Conservation (phyloP, 2,888 invertebrate genomes). For the Tenthredo notha region DNA sequence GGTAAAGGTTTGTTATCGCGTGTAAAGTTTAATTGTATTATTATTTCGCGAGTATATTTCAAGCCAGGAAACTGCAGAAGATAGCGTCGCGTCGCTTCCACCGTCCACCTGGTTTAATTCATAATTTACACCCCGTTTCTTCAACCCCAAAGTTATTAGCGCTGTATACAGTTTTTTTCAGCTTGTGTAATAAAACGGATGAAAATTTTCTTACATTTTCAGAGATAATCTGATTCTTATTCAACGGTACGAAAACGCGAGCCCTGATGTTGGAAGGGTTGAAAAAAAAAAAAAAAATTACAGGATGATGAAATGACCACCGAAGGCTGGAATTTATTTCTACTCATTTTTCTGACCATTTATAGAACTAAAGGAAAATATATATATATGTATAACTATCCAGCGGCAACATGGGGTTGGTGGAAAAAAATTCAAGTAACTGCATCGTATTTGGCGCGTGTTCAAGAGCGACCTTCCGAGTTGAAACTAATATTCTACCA, state of each 20-base stretch:
- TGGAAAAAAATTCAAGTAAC: slow-evolving; percentile 60
- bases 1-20: slow-evolving; percentile 2
- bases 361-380: background rate
- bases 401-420: background rate
- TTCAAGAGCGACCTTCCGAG: slow-evolving; percentile 63
- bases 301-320: too few species aligned
- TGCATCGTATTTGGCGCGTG: slow-evolving; percentile 67
- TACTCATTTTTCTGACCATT: slow-evolving; percentile 15
- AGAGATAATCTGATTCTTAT: too few species aligned
- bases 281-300: too few species aligned
- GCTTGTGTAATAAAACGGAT: too few species aligned
- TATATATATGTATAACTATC: background rate
- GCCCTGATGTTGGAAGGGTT: too few species aligned
- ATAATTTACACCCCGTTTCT: background rate
- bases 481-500: slow-evolving; percentile 49
- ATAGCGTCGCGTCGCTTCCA: background rate
- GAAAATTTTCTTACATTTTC: background rate
- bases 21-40: slow-evolving; percentile 11
- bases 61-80: background rate
- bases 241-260: too few species aligned
- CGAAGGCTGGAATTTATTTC: background rate
- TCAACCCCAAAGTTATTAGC: background rate
- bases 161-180: background rate
- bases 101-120: slow-evolving; percentile 1
- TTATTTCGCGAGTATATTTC: slow-evolving; percentile 1